phyloP scores from a whole-genome alignment of 92 coral and sea anemone genomes.

The Parazoanthus swiftii region DNA sequence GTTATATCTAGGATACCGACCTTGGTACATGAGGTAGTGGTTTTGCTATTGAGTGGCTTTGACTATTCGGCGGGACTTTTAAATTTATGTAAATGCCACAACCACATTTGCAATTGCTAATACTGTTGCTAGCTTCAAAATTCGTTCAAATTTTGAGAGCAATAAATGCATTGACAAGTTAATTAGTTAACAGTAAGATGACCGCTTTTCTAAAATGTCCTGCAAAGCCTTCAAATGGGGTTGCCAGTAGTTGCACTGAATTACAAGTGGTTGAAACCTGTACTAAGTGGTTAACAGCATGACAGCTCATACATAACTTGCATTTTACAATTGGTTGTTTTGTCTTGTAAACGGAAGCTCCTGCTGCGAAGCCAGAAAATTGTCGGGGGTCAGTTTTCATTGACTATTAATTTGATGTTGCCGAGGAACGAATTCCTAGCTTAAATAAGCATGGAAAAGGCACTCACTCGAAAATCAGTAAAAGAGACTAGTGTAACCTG shows the following conservation, averaged over 20 bases:
- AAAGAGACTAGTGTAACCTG: not conserved
- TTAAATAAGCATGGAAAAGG: not conserved
- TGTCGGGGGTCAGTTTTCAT: not conserved
- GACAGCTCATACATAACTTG: not conserved
- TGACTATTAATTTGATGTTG: not conserved
- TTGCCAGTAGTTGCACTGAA: not conserved
- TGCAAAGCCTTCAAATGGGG: too few relatives aligned
- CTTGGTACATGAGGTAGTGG: too few relatives aligned
- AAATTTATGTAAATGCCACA: too few relatives aligned
- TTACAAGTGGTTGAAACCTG: not conserved
- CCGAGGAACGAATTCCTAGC: not conserved
- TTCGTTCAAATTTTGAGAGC: not conserved
- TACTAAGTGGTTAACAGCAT: not conserved
- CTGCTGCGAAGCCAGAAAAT: not conserved
- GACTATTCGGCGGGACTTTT: too few relatives aligned
- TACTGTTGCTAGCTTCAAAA: too few relatives aligned
- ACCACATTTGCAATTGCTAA: too few relatives aligned
- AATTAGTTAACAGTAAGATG: not conserved
- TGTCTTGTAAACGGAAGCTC: not conserved
- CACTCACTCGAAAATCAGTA: not conserved
- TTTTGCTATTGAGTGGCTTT: too few relatives aligned
- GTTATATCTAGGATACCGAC: too few relatives aligned
- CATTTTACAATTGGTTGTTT: not conserved
- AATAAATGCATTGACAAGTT: not conserved
- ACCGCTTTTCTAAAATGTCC: too few relatives aligned